Base-by-base conservation (phyloP, 1,140 invertebrate genomes). In the Eriocheir sinensis region DNA sequence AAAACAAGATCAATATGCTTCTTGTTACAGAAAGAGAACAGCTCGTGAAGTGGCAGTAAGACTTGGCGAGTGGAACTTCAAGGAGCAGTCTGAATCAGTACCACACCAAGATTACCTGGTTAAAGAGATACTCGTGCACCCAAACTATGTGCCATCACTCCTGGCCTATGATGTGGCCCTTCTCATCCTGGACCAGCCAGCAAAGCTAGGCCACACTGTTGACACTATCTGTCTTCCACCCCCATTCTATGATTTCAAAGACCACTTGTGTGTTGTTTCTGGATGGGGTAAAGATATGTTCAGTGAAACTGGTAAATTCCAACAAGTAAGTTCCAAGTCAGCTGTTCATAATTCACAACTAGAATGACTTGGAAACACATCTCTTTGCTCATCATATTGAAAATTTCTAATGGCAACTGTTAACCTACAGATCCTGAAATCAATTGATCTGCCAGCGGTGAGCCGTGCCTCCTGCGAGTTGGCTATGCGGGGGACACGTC, bases 161-260 rank as follows among this genome's bases (percentile, higher is more conserved):
- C 97, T 99, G 97, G 97, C 97, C 2, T 98, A 99, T 96, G 99
- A 99, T 96, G 97, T 99, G 21, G 98, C 98, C 0, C 95, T 99
- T 48, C 96, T 99, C 83, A 97, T 97, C 95, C 96, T 99, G 21
- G 97, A 97, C 2, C 96, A 97, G 12, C 97, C 97, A 0, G 97
- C 99, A n/a, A 97, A 97, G 85, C 98, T 98, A 92, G 98, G 98
- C 96, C 97, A 98, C 79, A 99, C 98, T 97, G 98, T 99, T 0
- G 97, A 96, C 32, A 96, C 97, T 98, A 95, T 98, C 98, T 12
- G 98, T 98, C 83, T 99, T 98, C 96, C 96, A 98, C 89, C 98
- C 98, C 2, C 90, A 96, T 97, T 96, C 96, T 86, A 97, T 97
- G 53, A 89, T 34, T 97, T 97, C 93, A 32, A 36, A 36, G 41